phyloP scores from a whole-genome alignment of 2,797 vertebrate genomes.

The Pelodytes ibericus region DNA sequence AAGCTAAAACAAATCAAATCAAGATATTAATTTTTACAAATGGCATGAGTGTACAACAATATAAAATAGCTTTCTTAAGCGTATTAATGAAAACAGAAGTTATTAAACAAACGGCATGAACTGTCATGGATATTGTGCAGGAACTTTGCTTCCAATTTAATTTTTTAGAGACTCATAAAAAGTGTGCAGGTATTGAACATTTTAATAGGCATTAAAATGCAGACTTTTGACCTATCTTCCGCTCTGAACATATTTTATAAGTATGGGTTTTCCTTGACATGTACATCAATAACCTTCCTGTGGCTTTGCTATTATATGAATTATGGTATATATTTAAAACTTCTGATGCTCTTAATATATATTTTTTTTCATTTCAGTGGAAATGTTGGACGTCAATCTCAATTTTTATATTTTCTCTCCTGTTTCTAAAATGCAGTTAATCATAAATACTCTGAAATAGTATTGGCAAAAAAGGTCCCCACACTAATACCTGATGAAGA shows the following conservation, averaged over 20 bases:
- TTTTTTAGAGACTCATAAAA: neutral
- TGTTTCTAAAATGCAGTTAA: neutral
- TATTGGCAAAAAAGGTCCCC: neutral
- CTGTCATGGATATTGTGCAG: neutral
- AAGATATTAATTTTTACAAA: neutral
- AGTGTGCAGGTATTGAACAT: neutral
- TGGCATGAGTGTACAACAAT: neutral
- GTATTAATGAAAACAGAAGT: neutral
- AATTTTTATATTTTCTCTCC: neutral
- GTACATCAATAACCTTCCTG: neutral
- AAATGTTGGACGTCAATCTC: neutral
- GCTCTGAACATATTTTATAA: neutral
- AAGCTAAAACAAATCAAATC: constrained; percentile 24
- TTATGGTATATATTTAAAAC: neutral
- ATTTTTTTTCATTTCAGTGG: neutral
- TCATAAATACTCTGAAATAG: neutral
- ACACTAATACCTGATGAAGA: neutral
- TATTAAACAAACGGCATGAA: neutral
- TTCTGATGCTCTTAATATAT: neutral
- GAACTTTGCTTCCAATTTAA: neutral
- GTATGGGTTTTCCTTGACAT: neutral
- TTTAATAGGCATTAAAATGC: constrained; percentile 2
- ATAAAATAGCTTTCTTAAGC: neutral
- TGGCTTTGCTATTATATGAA: neutral
- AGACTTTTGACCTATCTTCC: neutral